Base-by-base conservation (phyloP, 2,113 vertebrate genomes). In the Leptodactylus fuscus region DNA sequence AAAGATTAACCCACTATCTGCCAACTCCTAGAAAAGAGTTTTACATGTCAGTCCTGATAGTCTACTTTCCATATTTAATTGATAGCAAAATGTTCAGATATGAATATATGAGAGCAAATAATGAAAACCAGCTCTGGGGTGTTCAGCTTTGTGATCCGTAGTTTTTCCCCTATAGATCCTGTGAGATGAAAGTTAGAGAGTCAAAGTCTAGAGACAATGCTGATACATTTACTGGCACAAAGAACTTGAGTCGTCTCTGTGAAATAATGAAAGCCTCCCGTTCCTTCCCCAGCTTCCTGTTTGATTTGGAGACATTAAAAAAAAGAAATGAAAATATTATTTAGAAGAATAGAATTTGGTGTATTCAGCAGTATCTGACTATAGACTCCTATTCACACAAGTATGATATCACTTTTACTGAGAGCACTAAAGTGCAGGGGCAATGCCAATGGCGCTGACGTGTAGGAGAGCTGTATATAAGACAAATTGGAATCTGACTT, bases 221-320 rank as follows among this genome's bases (percentile, higher is more conserved):
- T 48, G 24, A 49, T 51, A 76, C 15, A 20, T 32, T 48, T 32
- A n/a, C 18, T 8, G 22, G 27, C 24, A 49, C 44, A 51, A 76
- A 76, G 15, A 49, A 48, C 44, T 15, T 9, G 46, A 32, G 48
- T 4, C 48, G 32, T 53, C 44, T 20, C 3, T 49, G 7, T 32
- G 34, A 11, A 77, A 77, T 53, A 77, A 77, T 76, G 46, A 53
- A 55, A 36, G 6, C 29, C 29, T 10, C 53, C 75, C 75, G 11
- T 78, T 78, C 75, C 75, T 78, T 34, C 32, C 49, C 12, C 8
- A 13, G 48, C 32, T 78, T 78, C 75, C 75, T 53, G 48, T 55
- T 29, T 22, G 32, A 36, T 34, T 38, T 36, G 27, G 18, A 78
- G 20, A 78, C 20, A 22, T 78, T 15, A 36, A 9, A 36, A 78